Conservation (phyloP, 2,113 vertebrate species). For the Fulica atra region DNA sequence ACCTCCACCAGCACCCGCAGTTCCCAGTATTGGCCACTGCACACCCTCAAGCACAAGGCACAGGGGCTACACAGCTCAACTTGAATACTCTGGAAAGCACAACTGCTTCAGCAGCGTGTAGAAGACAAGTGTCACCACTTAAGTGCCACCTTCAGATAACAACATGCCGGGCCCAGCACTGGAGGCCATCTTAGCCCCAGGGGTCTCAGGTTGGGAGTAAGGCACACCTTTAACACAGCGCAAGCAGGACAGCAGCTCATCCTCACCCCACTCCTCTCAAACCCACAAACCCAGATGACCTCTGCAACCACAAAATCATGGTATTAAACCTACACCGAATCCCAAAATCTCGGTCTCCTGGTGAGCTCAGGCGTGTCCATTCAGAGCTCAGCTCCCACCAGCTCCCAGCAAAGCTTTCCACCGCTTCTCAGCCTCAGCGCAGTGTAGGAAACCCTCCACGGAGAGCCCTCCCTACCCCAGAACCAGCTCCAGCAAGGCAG, state of each 20-base stretch:
- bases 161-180: rapidly evolving
- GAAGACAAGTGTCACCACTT: neutral
- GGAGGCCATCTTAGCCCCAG: neutral
- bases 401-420: neutral
- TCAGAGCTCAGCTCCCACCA: neutral
- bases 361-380: neutral
- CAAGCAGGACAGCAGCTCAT: neutral
- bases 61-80: neutral
- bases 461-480: neutral
- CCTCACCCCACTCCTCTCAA: neutral
- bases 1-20: neutral
- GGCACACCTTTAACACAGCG: neutral
- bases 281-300: neutral
- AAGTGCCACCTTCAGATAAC: neutral
- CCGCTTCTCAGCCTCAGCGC: neutral
- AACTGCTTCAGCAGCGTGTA: rapidly evolving
- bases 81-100: neutral
- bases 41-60: neutral
- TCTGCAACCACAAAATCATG: neutral
- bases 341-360: neutral
- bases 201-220: neutral
- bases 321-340: neutral
- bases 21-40: neutral
- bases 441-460: neutral
- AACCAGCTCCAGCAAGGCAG: neutral